Evolutionary conservation across 2,888 invertebrate genomes (phyloP).

Genomic region (Xanthorhoe designata): DNA sequence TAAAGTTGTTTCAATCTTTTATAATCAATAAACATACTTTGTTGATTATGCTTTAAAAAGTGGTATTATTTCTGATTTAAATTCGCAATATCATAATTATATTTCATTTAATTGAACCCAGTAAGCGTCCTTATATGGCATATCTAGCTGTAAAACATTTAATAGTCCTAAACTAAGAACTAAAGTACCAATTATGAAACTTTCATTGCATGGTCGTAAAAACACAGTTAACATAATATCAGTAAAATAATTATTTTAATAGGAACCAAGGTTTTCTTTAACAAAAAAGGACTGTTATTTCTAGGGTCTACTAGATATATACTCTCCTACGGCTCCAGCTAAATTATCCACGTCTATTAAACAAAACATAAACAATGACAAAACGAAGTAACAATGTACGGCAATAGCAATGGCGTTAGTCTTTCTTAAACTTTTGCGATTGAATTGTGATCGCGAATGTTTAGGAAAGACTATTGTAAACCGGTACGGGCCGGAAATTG

Average conservation of each 20-base stretch:
- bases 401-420: too few species aligned
- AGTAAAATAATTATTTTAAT: constrained; percentile 4
- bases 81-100: constrained; percentile 2
- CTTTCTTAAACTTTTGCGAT: too few species aligned
- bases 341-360: too few species aligned
- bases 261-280: background rate
- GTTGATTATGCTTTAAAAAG: background rate
- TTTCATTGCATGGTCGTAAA: constrained; percentile 5
- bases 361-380: too few species aligned
- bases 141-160: constrained; percentile 4
- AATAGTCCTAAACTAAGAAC: constrained; percentile 2
- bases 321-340: too few species aligned
- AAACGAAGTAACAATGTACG: too few species aligned
- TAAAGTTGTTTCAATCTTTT: background rate
- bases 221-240: constrained; percentile 1
- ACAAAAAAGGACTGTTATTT: background rate
- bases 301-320: too few species aligned
- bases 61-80: background rate
- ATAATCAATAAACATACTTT: background rate
- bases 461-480: too few species aligned
- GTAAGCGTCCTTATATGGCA: background rate
- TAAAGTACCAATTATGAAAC: constrained; percentile 7
- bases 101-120: constrained; percentile 4
- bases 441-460: too few species aligned
- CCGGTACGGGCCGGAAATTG: too few species aligned